Conservation (phyloP, 2,113 vertebrate genomes). For the Bungarus multicinctus region DNA sequence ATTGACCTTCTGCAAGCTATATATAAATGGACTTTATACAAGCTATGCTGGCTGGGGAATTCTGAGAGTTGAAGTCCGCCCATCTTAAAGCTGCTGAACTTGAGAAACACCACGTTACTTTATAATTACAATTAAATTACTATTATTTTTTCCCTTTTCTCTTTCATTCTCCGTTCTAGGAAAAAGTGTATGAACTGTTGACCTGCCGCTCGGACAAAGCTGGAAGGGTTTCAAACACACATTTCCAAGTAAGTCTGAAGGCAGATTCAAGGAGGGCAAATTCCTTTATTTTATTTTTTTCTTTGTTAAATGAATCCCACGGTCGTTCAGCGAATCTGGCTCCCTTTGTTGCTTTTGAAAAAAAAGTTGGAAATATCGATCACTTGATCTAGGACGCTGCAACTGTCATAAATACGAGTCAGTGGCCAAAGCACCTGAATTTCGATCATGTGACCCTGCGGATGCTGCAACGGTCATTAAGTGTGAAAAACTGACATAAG, state of each 20-base stretch:
- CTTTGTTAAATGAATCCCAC: background rate
- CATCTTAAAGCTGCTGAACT: background rate
- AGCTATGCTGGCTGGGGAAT: background rate
- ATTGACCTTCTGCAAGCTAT: too few relatives aligned
- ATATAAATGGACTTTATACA: too few relatives aligned
- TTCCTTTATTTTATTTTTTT: too few relatives aligned
- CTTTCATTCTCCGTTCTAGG: constrained; percentile 61
- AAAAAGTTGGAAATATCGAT: background rate
- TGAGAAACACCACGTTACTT: background rate
- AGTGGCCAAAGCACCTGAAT: background rate
- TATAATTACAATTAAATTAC: background rate
- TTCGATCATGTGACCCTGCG: too few relatives aligned
- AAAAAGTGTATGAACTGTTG: constrained; percentile 89
- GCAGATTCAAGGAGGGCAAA: too few relatives aligned
- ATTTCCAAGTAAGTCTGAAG: constrained; percentile 80
- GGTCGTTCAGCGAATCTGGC: background rate
- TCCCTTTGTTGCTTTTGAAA: background rate
- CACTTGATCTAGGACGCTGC: background rate
- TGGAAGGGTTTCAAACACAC: constrained; percentile 86
- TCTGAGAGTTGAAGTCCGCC: background rate
- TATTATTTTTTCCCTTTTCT: background rate
- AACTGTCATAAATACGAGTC: too few relatives aligned
- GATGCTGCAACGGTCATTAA: background rate
- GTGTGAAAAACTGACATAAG: background rate
- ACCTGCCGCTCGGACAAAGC: constrained; percentile 83